Evolutionary conservation across 2,797 vertebrate genomes (phyloP).

Genomic region (Malurus leucopterus): DNA sequence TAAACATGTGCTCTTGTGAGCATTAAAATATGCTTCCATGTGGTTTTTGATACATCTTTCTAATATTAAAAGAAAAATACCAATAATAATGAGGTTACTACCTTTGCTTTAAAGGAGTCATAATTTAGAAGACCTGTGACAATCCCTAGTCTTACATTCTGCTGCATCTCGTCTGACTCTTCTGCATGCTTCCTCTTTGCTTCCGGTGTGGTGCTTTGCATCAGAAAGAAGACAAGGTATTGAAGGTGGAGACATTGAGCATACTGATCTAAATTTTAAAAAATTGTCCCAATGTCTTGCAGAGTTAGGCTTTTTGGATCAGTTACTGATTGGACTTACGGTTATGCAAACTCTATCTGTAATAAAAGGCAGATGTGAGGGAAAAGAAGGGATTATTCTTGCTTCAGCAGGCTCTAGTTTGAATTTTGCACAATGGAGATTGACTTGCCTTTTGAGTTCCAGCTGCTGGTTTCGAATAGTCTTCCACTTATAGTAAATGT

Average conservation of each 20-base stretch:
- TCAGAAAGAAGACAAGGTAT: neutral
- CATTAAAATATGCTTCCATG: neutral
- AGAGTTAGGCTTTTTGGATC: neutral
- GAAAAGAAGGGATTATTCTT: neutral
- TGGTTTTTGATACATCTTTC: neutral
- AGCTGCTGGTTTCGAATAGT: neutral
- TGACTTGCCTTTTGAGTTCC: neutral
- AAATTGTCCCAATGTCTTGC: accelerated
- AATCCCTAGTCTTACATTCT: neutral
- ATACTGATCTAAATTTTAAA: neutral
- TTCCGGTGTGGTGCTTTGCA: neutral
- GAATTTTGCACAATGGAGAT: neutral
- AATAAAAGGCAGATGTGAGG: neutral
- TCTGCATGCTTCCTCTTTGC: neutral
- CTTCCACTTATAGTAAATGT: neutral
- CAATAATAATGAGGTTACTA: neutral
- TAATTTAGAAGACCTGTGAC: neutral
- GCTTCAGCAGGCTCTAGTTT: neutral
- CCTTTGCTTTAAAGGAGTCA: neutral
- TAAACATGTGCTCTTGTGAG: neutral
- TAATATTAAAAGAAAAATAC: neutral
- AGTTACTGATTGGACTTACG: neutral
- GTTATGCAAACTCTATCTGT: neutral
- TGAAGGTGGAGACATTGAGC: neutral
- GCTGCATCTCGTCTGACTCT: neutral